phyloP scores from a whole-genome alignment of 1,140 invertebrate genomes.

The Oedothorax gibbosus region DNA sequence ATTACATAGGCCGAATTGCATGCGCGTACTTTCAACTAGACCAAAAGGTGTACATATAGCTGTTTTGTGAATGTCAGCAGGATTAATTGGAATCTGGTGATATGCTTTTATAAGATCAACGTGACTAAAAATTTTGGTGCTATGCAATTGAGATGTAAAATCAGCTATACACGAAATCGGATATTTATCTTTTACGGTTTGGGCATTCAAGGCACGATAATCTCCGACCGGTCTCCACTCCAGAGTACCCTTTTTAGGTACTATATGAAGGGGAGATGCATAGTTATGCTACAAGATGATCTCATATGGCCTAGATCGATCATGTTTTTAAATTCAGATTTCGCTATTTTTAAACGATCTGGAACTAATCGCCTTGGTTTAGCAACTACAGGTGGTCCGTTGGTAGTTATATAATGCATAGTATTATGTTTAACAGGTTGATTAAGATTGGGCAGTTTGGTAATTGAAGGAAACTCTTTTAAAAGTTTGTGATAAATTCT shows the following conservation, averaged over 20 bases:
- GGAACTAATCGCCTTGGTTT: constrained; percentile 20
- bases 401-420: constrained; percentile 47
- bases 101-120: constrained; percentile 36
- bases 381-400: constrained; percentile 5
- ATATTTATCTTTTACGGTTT: constrained; percentile 56
- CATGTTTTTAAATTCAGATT: constrained; percentile 46
- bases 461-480: constrained; percentile 59
- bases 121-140: not conserved
- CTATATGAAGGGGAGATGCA: constrained; percentile 63
- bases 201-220: constrained; percentile 49
- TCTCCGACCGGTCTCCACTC: constrained; percentile 55
- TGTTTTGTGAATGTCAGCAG: too few species aligned
- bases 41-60: constrained; percentile 52
- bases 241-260: constrained; percentile 59
- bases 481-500: constrained; percentile 46
- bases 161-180: constrained; percentile 47
- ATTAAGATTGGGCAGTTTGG: constrained; percentile 58
- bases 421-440: constrained; percentile 46
- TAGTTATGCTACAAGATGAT: constrained; percentile 61
- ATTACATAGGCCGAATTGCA: constrained; percentile 61
- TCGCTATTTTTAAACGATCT: constrained; percentile 28
- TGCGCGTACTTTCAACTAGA: constrained; percentile 51
- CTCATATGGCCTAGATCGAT: constrained; percentile 53
- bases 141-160: constrained; percentile 47
- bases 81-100: too few species aligned